Evolutionary conservation across 2,888 invertebrate genomes (phyloP).

Genomic region (Tipula confusa): DNA sequence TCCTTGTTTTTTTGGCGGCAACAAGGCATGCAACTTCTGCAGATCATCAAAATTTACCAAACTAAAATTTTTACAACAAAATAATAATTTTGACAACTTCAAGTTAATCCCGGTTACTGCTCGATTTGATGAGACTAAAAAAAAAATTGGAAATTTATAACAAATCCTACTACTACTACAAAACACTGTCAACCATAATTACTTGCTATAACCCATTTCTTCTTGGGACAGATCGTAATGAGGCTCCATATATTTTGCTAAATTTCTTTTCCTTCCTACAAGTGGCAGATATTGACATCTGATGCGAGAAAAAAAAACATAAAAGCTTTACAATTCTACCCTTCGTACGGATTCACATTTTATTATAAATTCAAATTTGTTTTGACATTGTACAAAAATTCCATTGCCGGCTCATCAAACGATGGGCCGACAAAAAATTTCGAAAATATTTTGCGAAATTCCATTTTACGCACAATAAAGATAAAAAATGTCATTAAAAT

Average conservation of each 20-base stretch:
- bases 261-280: too few relatives aligned
- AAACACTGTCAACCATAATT: not conserved
- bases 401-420: not conserved
- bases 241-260: not conserved
- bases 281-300: not conserved
- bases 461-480: not conserved
- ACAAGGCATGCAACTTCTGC: not conserved
- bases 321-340: not conserved
- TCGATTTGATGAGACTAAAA: not conserved
- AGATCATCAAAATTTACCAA: not conserved
- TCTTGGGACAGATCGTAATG: not conserved
- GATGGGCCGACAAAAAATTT: not conserved
- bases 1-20: not conserved
- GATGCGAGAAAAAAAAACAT: not conserved
- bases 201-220: not conserved
- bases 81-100: not conserved
- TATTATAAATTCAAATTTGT: not conserved
- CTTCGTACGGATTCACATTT: not conserved
- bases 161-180: too few relatives aligned
- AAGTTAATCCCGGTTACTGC: not conserved
- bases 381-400: not conserved
- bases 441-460: not conserved
- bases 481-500: not conserved
- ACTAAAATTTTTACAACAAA: not conserved
- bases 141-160: not conserved